A percentile compares a stretch with the other conserved stretches of the same genome.
Evolutionary conservation across 2,888 invertebrate genomes (phyloP).

Genomic region (Amblyteles armatorius): DNA sequence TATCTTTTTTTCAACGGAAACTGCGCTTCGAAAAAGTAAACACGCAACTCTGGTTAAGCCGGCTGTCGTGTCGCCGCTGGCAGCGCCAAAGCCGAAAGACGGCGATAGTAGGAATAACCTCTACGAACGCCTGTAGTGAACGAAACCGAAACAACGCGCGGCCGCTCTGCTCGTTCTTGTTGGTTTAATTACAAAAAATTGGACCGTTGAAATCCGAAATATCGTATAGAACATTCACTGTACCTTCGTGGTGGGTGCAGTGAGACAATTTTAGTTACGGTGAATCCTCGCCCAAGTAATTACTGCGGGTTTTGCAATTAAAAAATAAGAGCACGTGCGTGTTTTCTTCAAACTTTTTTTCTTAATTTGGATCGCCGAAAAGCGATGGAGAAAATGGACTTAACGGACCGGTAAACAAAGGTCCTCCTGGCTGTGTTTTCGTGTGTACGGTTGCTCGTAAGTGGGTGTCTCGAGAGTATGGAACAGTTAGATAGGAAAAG

Average conservation of each 20-base stretch:
- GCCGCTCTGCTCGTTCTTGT: not conserved
- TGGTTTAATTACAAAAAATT: not conserved
- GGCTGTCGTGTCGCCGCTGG: no score
- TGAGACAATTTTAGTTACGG: not conserved
- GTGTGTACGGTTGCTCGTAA: not conserved
- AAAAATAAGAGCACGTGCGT: not conserved
- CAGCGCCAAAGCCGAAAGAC: no score
- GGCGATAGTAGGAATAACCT: no score
- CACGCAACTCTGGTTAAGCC: no score
- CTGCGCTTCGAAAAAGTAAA: no score
- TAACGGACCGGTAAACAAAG: slow-evolving; percentile 38
- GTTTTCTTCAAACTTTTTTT: not conserved
- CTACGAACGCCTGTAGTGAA: no score
- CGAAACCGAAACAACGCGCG: not conserved
- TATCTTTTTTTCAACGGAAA: no score
- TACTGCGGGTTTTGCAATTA: slow-evolving; percentile 7
- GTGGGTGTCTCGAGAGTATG: not conserved
- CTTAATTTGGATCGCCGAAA: slow-evolving; percentile 5
- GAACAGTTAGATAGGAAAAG: slow-evolving; percentile 7
- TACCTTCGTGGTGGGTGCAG: no score
- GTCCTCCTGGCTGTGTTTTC: not conserved
- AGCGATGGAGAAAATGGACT: not conserved
- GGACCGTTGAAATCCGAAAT: not conserved
- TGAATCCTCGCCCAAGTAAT: not conserved
- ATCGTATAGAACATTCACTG: not conserved